Conservation (phyloP, 2,888 invertebrate genomes). For the Melinopterus prodromus region DNA sequence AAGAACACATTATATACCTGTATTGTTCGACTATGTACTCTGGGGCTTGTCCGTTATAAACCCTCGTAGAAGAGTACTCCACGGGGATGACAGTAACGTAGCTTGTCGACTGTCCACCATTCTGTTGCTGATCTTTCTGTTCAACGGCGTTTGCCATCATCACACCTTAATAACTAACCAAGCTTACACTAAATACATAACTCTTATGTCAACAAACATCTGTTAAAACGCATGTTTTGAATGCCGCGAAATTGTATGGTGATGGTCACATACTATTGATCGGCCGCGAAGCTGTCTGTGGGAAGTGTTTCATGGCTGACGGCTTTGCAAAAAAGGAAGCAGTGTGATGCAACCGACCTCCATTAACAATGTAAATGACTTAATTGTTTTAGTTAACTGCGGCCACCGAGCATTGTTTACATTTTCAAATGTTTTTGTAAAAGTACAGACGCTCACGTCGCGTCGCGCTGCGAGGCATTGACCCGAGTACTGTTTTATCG, state of each 20-base stretch:
- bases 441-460: not conserved
- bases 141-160: conserved; percentile 37
- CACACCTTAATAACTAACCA: conserved; percentile 5
- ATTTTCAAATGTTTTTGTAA: not conserved
- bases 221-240: conserved; percentile 4
- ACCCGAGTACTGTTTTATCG: not conserved
- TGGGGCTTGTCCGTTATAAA: conserved; percentile 49
- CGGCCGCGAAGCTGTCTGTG: conserved; percentile 16
- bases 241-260: conserved; percentile 15
- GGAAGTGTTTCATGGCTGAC: conserved; percentile 28
- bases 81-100: conserved; percentile 54
- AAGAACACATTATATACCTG: conserved; percentile 45
- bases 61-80: conserved; percentile 51
- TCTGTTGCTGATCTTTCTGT: conserved; percentile 49
- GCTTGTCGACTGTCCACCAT: conserved; percentile 45
- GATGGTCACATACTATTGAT: conserved; percentile 23
- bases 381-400: not conserved
- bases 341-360: not conserved
- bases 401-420: not conserved
- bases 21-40: conserved; percentile 55
- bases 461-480: not conserved
- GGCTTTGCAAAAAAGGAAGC: conserved; percentile 15
- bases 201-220: not conserved
- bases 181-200: conserved; percentile 25
- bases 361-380: not conserved